Conservation (phyloP, 2,888 invertebrate genomes). For the Coenonympha arcania region DNA sequence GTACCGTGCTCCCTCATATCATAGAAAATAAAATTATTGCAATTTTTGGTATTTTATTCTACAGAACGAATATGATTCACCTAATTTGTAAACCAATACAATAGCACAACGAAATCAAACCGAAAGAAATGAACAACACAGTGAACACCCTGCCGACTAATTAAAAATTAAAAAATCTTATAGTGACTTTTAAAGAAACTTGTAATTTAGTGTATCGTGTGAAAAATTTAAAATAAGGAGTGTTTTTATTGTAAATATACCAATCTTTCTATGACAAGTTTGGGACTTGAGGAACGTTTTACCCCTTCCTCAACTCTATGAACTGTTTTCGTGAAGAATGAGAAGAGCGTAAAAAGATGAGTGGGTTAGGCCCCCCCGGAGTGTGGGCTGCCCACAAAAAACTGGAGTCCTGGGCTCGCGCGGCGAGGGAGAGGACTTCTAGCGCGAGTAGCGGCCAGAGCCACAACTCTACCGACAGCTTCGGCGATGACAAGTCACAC, state of each 20-base stretch:
- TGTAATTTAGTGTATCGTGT: too few relatives aligned
- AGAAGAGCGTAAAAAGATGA: slow-evolving; percentile 55
- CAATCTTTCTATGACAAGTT: too few relatives aligned
- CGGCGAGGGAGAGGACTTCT: slow-evolving; percentile 79
- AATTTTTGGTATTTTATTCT: too few relatives aligned
- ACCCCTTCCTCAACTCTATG: not conserved
- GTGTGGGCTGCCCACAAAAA: slow-evolving; percentile 86
- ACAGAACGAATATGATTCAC: too few relatives aligned
- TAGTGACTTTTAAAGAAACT: too few relatives aligned
- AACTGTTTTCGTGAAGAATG: slow-evolving; percentile 29
- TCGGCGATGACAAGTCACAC: slow-evolving; percentile 67
- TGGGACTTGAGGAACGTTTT: too few relatives aligned
- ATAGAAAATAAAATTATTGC: too few relatives aligned
- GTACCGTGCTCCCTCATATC: too few relatives aligned
- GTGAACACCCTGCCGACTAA: not conserved
- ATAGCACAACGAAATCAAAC: slow-evolving; percentile 27
- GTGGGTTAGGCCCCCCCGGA: slow-evolving; percentile 81
- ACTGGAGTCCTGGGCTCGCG: slow-evolving; percentile 83
- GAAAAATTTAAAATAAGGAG: too few relatives aligned
- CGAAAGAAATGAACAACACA: slow-evolving; percentile 24
- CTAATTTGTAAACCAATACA: not conserved
- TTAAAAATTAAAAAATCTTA: slow-evolving; percentile 11
- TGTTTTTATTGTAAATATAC: too few relatives aligned
- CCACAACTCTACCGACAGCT: slow-evolving; percentile 71
- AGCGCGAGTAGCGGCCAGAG: slow-evolving; percentile 74